A percentile compares a stretch with the other conserved stretches of the same genome.
phyloP scores from a whole-genome alignment of 53 echinoderm and acorn worm species.

The Zoroaster sp. region DNA sequence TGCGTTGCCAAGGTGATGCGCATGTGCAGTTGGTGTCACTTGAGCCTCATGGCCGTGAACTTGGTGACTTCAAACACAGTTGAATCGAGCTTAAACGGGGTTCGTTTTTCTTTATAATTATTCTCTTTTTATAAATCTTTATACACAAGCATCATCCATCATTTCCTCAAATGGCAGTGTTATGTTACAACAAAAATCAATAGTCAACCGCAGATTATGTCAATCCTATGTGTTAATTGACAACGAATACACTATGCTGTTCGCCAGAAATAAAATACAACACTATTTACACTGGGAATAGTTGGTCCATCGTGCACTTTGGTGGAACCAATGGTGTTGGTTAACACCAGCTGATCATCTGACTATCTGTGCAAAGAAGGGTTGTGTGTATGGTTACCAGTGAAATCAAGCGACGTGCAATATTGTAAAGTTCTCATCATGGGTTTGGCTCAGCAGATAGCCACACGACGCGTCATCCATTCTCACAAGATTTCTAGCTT shows the following conservation, averaged over 20 bases:
- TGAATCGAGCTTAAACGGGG: background rate
- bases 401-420: background rate
- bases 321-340: background rate
- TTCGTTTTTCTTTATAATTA: constrained; percentile 20
- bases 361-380: background rate
- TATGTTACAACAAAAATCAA: constrained; percentile 8
- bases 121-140: constrained; percentile 23
- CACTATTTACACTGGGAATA: constrained; percentile 18
- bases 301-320: background rate
- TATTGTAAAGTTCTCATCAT: background rate
- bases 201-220: background rate
- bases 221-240: background rate
- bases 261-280: constrained; percentile 53
- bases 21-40: constrained; percentile 28
- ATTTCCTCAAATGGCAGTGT: constrained; percentile 49
- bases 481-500: background rate
- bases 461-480: background rate
- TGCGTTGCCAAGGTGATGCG: background rate
- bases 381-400: constrained; percentile 6
- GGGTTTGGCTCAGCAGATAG: background rate
- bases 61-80: constrained; percentile 11
- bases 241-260: constrained; percentile 56
- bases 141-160: constrained; percentile 30
- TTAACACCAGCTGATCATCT: background rate
- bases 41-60: constrained; percentile 16